Base-by-base conservation (phyloP, 2,797 vertebrate genomes). In the Oreonectes daqikongensis region DNA sequence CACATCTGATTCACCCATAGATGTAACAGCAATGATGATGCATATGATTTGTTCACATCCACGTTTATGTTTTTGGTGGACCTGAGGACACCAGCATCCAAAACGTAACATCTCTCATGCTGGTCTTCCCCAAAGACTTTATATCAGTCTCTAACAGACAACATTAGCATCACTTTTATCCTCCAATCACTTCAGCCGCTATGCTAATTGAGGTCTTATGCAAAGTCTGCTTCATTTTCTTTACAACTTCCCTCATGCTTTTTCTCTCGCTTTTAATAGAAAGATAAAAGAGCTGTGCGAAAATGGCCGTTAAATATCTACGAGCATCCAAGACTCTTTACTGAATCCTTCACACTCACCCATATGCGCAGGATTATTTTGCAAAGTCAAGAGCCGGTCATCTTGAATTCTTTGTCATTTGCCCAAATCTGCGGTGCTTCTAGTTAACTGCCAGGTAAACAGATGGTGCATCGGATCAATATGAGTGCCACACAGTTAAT, bases 381-480 rank as follows among this genome's bases (percentile, higher is more conserved):
- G 75, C 57, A 73, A 76, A 82, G 77, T 86, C 59, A 80, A 85
- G 79, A 77, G 82, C 50, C 9, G 30, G 32, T 72, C 73, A 81
- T 78, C 78, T 78, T 72, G 44, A 70, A 75, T 1, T 81, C 24
- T 32, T 22, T 20, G 22, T 28, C 81, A 79, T 83, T 70, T 77
- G 69, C 72, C 75, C 84, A 84, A 82, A 86, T 82, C 78, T 57
- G 75, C 38, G 2, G 40, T 28, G 50, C 42, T 72, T 72, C 81
- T 82, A 63, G 70, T 81, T 69, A 73, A 74, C 80, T 88, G 90
- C 84, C 88, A 90, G 84, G 78, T 88, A 85, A 87, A 88, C 85
- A 86, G 87, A 86, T 85, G 85, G 84, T 83, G 83, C 78, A 85
- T 81, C 82, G 82, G 83, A 85, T 61, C 77, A 85, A 85, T 80